Evolutionary conservation across 2,888 invertebrate genomes (phyloP).

Genomic region (Drosophila picticornis): DNA sequence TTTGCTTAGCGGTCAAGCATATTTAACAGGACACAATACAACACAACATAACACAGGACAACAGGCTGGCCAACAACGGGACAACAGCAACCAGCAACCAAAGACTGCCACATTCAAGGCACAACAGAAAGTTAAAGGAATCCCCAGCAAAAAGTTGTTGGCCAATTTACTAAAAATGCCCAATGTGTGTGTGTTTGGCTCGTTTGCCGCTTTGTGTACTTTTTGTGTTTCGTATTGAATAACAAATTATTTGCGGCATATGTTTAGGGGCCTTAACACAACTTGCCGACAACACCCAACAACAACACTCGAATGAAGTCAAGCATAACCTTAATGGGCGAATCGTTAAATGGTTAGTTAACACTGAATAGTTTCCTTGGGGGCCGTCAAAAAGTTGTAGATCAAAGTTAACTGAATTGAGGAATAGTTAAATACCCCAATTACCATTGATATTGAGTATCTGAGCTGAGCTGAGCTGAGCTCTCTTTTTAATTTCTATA

Average conservation of each 20-base stretch:
- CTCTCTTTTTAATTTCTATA: slow-evolving; percentile 16
- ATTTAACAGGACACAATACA: slow-evolving; percentile 46
- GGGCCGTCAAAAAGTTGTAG: slow-evolving; percentile 38
- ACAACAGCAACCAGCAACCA: slow-evolving; percentile 21
- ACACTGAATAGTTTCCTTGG: slow-evolving; percentile 32
- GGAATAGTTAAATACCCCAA: slow-evolving; percentile 36
- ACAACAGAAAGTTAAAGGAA: slow-evolving; percentile 35
- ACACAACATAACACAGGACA: slow-evolving; percentile 21
- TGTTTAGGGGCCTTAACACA: slow-evolving; percentile 55
- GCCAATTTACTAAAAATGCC: slow-evolving; percentile 74
- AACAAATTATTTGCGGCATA: slow-evolving; percentile 77
- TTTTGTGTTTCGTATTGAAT: slow-evolving; percentile 76
- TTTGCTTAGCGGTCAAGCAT: slow-evolving; percentile 60
- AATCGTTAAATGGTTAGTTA: slow-evolving; percentile 54
- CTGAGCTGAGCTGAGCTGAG: slow-evolving; percentile 1
- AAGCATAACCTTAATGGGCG: slow-evolving; percentile 32
- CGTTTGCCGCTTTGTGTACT: slow-evolving; percentile 75
- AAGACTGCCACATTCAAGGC: slow-evolving; percentile 34
- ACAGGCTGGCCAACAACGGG: slow-evolving; percentile 49
- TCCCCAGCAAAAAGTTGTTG: slow-evolving; percentile 69
- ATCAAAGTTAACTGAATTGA: slow-evolving; percentile 49
- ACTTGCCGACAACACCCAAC: slow-evolving; percentile 3
- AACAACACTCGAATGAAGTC: slow-evolving; percentile 14
- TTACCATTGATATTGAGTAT: slow-evolving; percentile 10
- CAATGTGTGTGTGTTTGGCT: slow-evolving; percentile 51